These are phyloP conservation scores for Diplodus sargus DNA, from an alignment of 2,797 vertebrate genomes.

Conservation along the genomic window DNA sequence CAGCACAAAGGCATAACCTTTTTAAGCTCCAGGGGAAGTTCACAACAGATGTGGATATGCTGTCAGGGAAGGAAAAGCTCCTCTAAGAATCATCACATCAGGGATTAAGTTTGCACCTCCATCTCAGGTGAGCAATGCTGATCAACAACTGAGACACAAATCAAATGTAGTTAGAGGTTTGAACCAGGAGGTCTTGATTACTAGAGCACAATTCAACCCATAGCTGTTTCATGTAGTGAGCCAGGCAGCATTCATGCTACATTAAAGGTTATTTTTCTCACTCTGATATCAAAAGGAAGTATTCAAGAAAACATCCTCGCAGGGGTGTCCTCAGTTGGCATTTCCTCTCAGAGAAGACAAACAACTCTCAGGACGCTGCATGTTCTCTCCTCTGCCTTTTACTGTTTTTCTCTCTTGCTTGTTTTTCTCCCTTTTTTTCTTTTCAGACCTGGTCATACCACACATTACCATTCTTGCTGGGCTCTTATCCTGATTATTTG, in stretches of 20 bases:
- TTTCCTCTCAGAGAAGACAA: conserved; percentile 34
- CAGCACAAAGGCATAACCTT: conserved; percentile 47
- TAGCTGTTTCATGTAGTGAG: not conserved
- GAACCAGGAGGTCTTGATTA: not conserved
- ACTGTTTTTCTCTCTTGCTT: not conserved
- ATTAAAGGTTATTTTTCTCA: conserved; percentile 31
- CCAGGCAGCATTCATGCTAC: conserved; percentile 20
- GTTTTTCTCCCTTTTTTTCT: conserved; percentile 15
- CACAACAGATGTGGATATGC: conserved; percentile 1
- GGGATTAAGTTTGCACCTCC: not conserved
- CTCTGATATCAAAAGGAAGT: conserved; percentile 39
- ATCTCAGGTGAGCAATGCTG: not conserved
- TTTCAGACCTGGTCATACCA: conserved; percentile 4
- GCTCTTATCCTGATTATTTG: not conserved
- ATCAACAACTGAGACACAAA: not conserved
- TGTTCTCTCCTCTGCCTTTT: not conserved
- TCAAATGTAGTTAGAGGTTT: not conserved
- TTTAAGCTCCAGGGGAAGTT: conserved; percentile 23
- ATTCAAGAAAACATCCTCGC: conserved; percentile 17
- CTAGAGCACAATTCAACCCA: not conserved
- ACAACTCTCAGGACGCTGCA: conserved; percentile 3
- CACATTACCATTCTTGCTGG: conserved; percentile 16
- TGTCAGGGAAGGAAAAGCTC: not conserved
- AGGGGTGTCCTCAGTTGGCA: conserved; percentile 19
- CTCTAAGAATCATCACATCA: conserved; percentile 3